phyloP scores from a whole-genome alignment of 2,797 vertebrate species.

The Tachyglossus aculeatus region DNA sequence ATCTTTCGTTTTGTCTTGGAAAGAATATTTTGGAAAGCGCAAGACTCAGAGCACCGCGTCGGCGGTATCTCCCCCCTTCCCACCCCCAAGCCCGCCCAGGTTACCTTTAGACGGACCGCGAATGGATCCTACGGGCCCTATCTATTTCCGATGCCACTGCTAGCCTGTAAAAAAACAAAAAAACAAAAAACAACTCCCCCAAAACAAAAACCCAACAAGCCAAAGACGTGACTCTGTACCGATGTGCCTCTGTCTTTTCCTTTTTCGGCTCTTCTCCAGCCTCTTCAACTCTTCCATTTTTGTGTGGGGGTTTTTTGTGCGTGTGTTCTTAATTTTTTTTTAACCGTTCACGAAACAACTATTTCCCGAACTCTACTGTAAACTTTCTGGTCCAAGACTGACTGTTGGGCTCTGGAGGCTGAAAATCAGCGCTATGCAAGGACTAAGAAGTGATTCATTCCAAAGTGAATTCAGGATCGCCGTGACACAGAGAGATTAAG shows the following conservation, averaged over 20 bases:
- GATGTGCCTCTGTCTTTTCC: background rate
- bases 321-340: background rate
- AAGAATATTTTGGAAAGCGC: slow-evolving; percentile 39
- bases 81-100: background rate
- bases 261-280: background rate
- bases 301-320: background rate
- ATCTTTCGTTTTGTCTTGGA: slow-evolving; percentile 43
- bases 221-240: background rate
- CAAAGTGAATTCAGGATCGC: slow-evolving; percentile 39
- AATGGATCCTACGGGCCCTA: slow-evolving; percentile 2
- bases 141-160: slow-evolving; percentile 26
- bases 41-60: background rate
- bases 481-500: slow-evolving; percentile 81
- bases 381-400: background rate
- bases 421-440: background rate
- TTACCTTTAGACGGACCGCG: background rate
- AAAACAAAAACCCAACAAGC: background rate
- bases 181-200: background rate
- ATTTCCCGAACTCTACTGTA: slow-evolving; percentile 29
- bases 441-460: background rate
- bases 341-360: background rate
- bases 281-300: background rate
- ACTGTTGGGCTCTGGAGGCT: background rate
- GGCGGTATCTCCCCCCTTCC: fast-evolving
- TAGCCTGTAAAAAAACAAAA: background rate